A percentile compares a stretch with the other conserved stretches of the same genome.
Conservation (phyloP, 2,113 vertebrate genomes). For the Cyanoderma ruficeps region DNA sequence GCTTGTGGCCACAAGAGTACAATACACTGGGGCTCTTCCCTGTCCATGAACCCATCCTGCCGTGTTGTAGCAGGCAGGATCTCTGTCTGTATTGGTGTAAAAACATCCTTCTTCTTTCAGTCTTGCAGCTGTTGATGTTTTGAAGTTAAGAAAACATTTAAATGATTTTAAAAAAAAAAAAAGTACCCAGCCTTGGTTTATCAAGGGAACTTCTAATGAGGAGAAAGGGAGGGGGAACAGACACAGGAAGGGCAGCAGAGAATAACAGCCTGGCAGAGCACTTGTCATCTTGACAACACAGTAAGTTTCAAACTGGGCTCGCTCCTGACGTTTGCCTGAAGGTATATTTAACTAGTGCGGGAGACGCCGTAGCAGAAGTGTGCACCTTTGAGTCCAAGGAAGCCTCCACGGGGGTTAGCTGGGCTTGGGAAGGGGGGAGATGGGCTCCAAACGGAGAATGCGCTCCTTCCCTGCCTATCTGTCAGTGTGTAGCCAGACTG, state of each 20-base stretch:
- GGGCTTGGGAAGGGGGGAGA: neutral
- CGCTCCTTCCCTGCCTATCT: neutral
- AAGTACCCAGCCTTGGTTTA: neutral
- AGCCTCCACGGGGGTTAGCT: neutral
- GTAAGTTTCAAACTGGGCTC: neutral
- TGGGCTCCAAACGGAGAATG: neutral
- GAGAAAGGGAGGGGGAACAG: conserved; percentile 12
- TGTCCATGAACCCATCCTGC: neutral
- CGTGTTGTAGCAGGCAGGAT: accelerated
- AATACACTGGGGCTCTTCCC: neutral
- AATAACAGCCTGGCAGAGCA: conserved; percentile 31
- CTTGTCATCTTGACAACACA: neutral
- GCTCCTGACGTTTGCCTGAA: conserved; percentile 12
- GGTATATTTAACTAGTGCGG: neutral
- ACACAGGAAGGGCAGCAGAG: conserved; percentile 13
- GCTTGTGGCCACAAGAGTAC: neutral
- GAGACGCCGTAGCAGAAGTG: neutral
- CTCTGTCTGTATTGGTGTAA: neutral
- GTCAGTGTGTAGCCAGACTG: conserved; percentile 12
- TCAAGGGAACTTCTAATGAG: conserved; percentile 43
- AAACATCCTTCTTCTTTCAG: neutral
- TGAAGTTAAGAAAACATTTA: conserved; percentile 39
- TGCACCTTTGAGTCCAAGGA: neutral
- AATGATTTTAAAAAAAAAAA: neutral
- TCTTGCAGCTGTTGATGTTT: neutral